These are phyloP conservation scores for Phaethon lepturus DNA, from an alignment of 2,113 vertebrate species.

Conservation along the genomic window DNA sequence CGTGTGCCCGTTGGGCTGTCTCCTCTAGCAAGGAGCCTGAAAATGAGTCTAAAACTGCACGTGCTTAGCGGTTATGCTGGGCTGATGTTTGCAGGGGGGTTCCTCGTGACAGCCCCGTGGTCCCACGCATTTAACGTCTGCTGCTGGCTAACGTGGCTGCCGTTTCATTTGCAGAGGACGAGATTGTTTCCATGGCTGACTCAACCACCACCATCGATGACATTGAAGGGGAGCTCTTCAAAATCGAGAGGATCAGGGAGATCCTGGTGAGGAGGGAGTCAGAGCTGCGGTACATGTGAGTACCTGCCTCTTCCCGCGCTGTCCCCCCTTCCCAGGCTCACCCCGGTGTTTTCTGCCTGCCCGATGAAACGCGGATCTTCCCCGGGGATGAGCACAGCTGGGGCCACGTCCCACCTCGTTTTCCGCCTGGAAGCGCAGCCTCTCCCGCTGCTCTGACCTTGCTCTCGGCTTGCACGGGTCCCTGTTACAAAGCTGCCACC, in stretches of 20 bases:
- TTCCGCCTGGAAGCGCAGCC: background rate
- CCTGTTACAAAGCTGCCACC: background rate
- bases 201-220: slow-evolving; percentile 84
- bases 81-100: background rate
- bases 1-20: background rate
- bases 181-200: slow-evolving; percentile 88
- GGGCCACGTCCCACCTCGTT: background rate
- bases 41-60: background rate
- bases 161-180: slow-evolving; percentile 66
- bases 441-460: background rate
- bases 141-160: background rate
- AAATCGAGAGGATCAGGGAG: slow-evolving; percentile 87
- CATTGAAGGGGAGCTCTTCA: slow-evolving; percentile 87
- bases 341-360: fast-evolving
- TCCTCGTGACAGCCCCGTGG: fast-evolving
- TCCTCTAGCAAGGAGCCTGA: background rate
- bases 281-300: slow-evolving; percentile 90
- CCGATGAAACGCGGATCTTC: fast-evolving
- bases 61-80: background rate
- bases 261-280: slow-evolving; percentile 88
- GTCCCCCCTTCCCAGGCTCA: background rate
- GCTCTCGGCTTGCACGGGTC: fast-evolving
- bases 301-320: background rate
- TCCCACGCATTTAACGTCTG: background rate
- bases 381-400: background rate